Conservation (phyloP, 2,888 invertebrate species). For the Cenopis cana region DNA sequence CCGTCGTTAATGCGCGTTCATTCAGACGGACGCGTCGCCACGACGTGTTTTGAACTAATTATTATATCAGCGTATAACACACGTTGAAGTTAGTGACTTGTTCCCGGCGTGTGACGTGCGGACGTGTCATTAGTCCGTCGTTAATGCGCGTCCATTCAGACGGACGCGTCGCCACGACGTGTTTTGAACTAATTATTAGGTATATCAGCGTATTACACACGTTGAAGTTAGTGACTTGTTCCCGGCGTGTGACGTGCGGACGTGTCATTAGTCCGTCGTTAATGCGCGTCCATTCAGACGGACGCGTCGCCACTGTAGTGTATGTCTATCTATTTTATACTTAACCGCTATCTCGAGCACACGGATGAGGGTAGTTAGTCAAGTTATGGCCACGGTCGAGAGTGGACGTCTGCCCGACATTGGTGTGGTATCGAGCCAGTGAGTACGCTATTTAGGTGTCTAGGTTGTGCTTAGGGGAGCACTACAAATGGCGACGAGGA, state of each 20-base stretch:
- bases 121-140: slow-evolving; percentile 83
- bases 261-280: slow-evolving; percentile 83
- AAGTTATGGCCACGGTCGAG: too few relatives aligned
- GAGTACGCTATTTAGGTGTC: too few relatives aligned
- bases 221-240: slow-evolving; percentile 49
- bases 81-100: slow-evolving; percentile 48
- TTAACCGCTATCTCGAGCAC: too few relatives aligned
- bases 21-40: slow-evolving; percentile 72
- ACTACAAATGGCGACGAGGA: too few relatives aligned
- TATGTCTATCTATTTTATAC: too few relatives aligned
- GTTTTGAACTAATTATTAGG: slow-evolving; percentile 58
- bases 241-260: slow-evolving; percentile 75
- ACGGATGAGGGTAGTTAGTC: too few relatives aligned
- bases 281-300: slow-evolving; percentile 80
- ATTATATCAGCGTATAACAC: background rate
- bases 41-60: background rate
- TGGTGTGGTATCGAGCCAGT: too few relatives aligned
- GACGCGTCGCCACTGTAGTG: slow-evolving; percentile 74
- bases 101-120: slow-evolving; percentile 71
- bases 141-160: slow-evolving; percentile 81
- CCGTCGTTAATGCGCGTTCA: slow-evolving; percentile 81
- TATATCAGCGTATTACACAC: background rate
- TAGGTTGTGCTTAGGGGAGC: too few relatives aligned
- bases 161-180: slow-evolving; percentile 73
- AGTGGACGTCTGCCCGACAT: too few relatives aligned